Conservation (phyloP, 1,140 invertebrate genomes). For the Cherax quadricarinatus region DNA sequence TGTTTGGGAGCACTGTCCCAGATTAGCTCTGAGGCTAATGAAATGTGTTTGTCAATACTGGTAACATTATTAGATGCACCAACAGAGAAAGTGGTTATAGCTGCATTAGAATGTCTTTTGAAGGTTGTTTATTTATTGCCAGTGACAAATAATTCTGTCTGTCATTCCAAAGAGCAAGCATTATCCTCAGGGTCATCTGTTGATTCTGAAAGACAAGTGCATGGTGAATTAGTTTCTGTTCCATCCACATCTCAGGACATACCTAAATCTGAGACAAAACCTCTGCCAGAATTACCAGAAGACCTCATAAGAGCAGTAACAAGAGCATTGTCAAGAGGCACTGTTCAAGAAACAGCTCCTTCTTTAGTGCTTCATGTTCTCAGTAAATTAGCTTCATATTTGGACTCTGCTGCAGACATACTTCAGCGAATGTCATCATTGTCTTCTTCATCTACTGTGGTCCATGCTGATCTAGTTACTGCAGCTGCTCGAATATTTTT, state of each 20-base stretch:
- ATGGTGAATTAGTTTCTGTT: not conserved
- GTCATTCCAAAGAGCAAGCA: not conserved
- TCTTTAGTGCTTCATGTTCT: constrained; percentile 49
- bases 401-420: constrained; percentile 48
- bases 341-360: constrained; percentile 55
- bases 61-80: constrained; percentile 43
- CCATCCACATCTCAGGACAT: not conserved
- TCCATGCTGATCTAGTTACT: constrained; percentile 52
- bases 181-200: not conserved
- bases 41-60: constrained; percentile 38
- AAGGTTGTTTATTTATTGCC: constrained; percentile 15
- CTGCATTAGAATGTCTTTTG: constrained; percentile 57
- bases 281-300: constrained; percentile 38
- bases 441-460: not conserved
- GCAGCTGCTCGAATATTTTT: constrained; percentile 49
- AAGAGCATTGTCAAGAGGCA: constrained; percentile 35
- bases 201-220: not conserved
- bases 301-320: constrained; percentile 42
- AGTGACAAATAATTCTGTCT: not conserved
- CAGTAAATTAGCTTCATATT: constrained; percentile 29
- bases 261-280: not conserved
- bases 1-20: constrained; percentile 39
- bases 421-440: constrained; percentile 50
- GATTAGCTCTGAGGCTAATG: constrained; percentile 29
- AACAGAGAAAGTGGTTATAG: constrained; percentile 55